Conservation (phyloP, 2,113 vertebrate species). For the Lethenteron reissneri region DNA sequence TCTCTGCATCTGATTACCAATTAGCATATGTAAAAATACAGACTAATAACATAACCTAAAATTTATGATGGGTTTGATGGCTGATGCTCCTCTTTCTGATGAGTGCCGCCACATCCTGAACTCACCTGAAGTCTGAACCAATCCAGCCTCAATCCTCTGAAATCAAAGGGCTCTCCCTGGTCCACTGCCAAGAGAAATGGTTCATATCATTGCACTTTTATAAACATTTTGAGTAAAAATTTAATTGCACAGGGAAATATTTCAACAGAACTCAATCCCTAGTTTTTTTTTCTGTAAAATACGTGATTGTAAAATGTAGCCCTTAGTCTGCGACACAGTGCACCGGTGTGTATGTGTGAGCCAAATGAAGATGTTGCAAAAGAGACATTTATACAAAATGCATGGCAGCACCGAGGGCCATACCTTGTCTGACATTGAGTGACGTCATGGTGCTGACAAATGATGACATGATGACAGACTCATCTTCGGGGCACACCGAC, state of each 20-base stretch:
- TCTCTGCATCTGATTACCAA: too few relatives aligned
- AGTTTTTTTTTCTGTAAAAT: background rate
- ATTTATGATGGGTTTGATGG: too few relatives aligned
- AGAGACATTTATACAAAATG: too few relatives aligned
- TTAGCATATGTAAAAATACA: too few relatives aligned
- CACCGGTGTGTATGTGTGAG: background rate
- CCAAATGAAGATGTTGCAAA: background rate
- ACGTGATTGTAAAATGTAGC: background rate
- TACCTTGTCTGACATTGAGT: constrained; percentile 91
- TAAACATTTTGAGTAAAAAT: too few relatives aligned
- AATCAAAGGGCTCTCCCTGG: constrained; percentile 42
- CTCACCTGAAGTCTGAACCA: constrained; percentile 76
- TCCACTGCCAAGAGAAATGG: constrained; percentile 29
- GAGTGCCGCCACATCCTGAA: too few relatives aligned
- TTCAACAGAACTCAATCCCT: too few relatives aligned
- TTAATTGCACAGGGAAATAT: too few relatives aligned
- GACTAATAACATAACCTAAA: too few relatives aligned
- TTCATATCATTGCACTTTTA: constrained; percentile 5
- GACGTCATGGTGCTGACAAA: constrained; percentile 99
- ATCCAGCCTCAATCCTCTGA: constrained; percentile 48
- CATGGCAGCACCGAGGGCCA: background rate
- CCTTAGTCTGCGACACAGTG: too few relatives aligned
- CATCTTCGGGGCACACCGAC: constrained; percentile 92
- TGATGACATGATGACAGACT: constrained; percentile 98
- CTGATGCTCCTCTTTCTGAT: too few relatives aligned